These are phyloP conservation scores for Watsonalla cultraria DNA, from an alignment of 2,888 invertebrate genomes.

Conservation along the genomic window DNA sequence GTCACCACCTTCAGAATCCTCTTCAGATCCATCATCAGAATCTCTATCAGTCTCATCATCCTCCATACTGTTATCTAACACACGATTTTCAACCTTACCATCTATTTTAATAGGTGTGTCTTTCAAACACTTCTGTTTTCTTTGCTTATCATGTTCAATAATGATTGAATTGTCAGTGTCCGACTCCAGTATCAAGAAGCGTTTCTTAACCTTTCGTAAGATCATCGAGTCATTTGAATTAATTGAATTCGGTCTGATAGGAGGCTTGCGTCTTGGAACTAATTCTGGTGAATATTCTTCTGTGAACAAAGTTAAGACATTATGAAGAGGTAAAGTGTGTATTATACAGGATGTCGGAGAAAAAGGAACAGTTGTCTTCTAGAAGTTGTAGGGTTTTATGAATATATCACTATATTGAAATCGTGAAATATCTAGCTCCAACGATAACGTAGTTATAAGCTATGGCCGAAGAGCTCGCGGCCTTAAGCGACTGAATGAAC, in stretches of 20 bases:
- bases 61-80: conserved; percentile 8
- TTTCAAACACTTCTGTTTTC: conserved; percentile 52
- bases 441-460: too few species aligned
- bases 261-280: conserved; percentile 44
- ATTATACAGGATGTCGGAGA: too few species aligned
- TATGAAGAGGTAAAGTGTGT: neutral
- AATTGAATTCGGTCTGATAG: conserved; percentile 23
- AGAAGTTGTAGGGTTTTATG: too few species aligned
- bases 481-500: too few species aligned
- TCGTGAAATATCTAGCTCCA: too few species aligned
- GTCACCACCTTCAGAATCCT: conserved; percentile 36
- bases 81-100: neutral
- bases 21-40: conserved; percentile 24
- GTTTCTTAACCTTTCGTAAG: conserved; percentile 50
- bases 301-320: conserved; percentile 10
- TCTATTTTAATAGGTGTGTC: conserved; percentile 55
- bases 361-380: too few species aligned
- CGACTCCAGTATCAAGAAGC: conserved; percentile 56
- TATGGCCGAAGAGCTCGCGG: too few species aligned
- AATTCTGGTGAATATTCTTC: conserved; percentile 59
- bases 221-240: conserved; percentile 35
- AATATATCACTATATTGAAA: too few species aligned
- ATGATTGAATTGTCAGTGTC: conserved; percentile 67
- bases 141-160: conserved; percentile 50
- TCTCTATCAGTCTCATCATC: conserved; percentile 14